These are phyloP conservation scores for Pasiphila rectangulata DNA, from an alignment of 2,888 invertebrate genomes.

Conservation along the genomic window DNA sequence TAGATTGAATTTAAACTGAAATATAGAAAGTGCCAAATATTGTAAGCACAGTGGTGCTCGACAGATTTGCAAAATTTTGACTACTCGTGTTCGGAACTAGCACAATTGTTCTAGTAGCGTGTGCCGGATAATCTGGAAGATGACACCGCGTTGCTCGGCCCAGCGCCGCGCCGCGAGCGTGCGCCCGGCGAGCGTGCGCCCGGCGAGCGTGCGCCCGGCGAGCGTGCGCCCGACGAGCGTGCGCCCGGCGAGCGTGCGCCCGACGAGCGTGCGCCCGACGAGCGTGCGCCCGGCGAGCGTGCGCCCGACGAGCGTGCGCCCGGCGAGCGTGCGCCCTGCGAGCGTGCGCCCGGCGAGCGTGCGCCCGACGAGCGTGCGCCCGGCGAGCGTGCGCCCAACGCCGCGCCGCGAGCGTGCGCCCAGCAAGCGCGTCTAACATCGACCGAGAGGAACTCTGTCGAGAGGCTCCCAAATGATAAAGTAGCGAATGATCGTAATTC, in stretches of 20 bases:
- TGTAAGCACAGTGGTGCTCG: conserved; percentile 77
- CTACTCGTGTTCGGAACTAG: conserved; percentile 67
- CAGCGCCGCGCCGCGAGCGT: background rate
- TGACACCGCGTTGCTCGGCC: conserved; percentile 36
- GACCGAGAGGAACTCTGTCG: conserved; percentile 59
- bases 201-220: too few species aligned
- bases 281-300: too few species aligned
- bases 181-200: background rate
- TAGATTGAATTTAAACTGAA: conserved; percentile 51
- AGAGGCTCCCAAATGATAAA: conserved; percentile 78
- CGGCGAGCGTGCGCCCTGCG: too few species aligned
- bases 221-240: too few species aligned
- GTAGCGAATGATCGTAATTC: conserved; percentile 59
- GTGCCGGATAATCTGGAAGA: conserved; percentile 50
- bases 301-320: too few species aligned
- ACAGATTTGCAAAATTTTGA: conserved; percentile 70
- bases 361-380: conserved; percentile 51
- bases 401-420: background rate
- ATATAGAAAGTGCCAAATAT: conserved; percentile 74
- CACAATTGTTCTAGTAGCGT: conserved; percentile 56
- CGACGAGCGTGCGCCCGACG: too few species aligned
- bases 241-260: too few species aligned
- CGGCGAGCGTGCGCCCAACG: conserved; percentile 22
- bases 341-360: too few species aligned
- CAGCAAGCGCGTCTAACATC: conserved; percentile 52